Evolutionary conservation across 1,140 invertebrate species (phyloP), one percentile per base, ranked within the genome.

Genomic region (Dufourea novaeangliae): DNA sequence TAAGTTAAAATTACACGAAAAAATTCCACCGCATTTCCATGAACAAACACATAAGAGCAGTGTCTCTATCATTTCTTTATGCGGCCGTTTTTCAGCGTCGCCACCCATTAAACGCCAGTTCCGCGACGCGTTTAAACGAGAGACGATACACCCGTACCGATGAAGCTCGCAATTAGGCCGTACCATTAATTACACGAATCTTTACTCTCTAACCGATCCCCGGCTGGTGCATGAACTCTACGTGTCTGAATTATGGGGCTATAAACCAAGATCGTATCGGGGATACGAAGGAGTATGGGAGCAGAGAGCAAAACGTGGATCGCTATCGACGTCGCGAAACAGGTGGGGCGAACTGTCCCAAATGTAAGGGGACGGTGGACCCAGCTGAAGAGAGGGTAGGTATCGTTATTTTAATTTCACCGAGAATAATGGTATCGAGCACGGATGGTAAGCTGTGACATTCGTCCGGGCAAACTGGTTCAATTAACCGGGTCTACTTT

Each of bases 261-360:
- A 50, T 84, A 73, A 84, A 83, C 29, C 20, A 50, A 74, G 59
- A 80, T 80, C 14, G 32, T 74, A 71, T 83, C 68, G 14, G 34
- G 39, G 39, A 8, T 14, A 4, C 20, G 5, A 54, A 20, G 29
- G 4, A 12, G 32, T 12, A 44, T 56, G 39, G 7, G 17, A 14
- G 14, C 41, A 20, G 14, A 5, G 41, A 44, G 41, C 12, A 5
- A 14, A 44, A 14, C 12, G 12, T 44, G 20, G n/a, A n/a, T 37
- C 10, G 20, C 29, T 32, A 70, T 75, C 32, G 27, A 32, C n/a
- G n/a, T 27, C 7, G 32, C 6, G 29, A 44, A 39, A 50, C 66
- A 37, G 54, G 32, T 73, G 54, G 27, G n/a, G 44, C n/a, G 20
- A 63, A 69, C 44, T 44, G n/a, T 22, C 8, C 6, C 37, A 11